Conservation (phyloP, 2,888 invertebrate genomes). For the Drosophila emarginata region DNA sequence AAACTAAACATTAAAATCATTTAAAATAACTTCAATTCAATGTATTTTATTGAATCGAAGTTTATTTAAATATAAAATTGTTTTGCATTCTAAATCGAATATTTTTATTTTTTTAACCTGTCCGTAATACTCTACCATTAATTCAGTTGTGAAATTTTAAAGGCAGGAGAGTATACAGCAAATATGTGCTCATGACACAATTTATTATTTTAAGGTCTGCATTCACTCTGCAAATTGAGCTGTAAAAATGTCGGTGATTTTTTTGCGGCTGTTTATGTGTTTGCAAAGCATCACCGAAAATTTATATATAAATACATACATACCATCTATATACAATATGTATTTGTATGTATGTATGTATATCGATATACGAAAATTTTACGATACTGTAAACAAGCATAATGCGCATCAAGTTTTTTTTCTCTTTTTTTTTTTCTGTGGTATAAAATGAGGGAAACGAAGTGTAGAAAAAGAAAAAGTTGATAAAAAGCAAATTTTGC, state of each 20-base stretch:
- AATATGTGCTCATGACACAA: neutral
- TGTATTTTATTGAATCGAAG: neutral
- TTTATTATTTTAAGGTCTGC: slow-evolving; percentile 38
- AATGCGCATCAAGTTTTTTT: slow-evolving; percentile 61
- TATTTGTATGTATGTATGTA: slow-evolving; percentile 32
- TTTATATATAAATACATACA: slow-evolving; percentile 33
- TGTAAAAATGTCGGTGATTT: slow-evolving; percentile 57
- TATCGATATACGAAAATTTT: slow-evolving; percentile 73
- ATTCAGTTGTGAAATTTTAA: neutral
- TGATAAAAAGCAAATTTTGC: slow-evolving; percentile 34
- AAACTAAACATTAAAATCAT: no score
- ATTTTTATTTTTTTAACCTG: neutral
- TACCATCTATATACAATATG: slow-evolving; percentile 25
- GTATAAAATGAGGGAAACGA: neutral
- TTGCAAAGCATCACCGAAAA: slow-evolving; percentile 36
- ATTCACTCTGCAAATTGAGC: slow-evolving; percentile 64
- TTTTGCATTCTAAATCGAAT: neutral
- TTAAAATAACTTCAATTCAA: neutral
- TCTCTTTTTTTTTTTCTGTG: neutral
- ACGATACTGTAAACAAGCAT: slow-evolving; percentile 76
- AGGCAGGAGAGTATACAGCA: neutral
- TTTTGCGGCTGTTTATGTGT: slow-evolving; percentile 37
- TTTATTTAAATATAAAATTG: neutral
- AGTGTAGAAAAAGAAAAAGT: neutral
- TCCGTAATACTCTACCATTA: neutral